A percentile compares a stretch with the other conserved stretches of the same genome.
Evolutionary conservation across 1,140 invertebrate species (phyloP).

Genomic region (Pseudomyrmex gracilis): DNA sequence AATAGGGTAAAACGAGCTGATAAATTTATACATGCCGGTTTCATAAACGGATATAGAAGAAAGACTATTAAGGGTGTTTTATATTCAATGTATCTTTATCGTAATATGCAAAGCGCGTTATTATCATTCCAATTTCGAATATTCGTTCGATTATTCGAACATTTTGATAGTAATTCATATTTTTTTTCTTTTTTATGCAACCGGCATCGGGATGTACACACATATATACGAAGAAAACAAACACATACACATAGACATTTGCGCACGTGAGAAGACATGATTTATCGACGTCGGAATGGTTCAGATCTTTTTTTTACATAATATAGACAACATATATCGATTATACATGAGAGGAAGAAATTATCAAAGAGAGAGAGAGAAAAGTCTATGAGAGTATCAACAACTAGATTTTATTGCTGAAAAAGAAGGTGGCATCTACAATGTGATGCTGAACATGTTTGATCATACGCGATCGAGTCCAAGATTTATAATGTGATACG

Average conservation of each 20-base stretch:
- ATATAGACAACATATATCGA: conserved; percentile 10
- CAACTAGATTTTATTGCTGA: too few species aligned
- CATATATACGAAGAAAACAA: conserved; percentile 23
- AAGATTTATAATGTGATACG: too few species aligned
- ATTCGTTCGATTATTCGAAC: conserved; percentile 31
- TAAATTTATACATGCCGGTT: conserved; percentile 70
- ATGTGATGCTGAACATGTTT: too few species aligned
- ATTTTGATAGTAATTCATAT: conserved; percentile 52
- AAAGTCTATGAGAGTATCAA: too few species aligned
- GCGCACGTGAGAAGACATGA: conserved; percentile 51
- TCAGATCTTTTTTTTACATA: neutral
- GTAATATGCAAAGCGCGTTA: neutral
- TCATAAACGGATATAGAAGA: conserved; percentile 65
- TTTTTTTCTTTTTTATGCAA: conserved; percentile 70
- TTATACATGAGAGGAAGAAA: too few species aligned
- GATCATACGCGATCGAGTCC: too few species aligned
- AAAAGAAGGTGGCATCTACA: too few species aligned
- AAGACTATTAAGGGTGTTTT: conserved; percentile 8
- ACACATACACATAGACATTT: conserved; percentile 37
- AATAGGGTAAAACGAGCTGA: conserved; percentile 64
- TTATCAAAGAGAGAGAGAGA: too few species aligned
- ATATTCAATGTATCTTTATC: conserved; percentile 33
- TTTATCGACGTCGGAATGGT: conserved; percentile 46
- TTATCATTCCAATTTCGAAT: conserved; percentile 54
- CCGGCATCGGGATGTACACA: conserved; percentile 66